Evolutionary conservation across 2,113 vertebrate species (phyloP).

Genomic region (Phodopus roborovskii): DNA sequence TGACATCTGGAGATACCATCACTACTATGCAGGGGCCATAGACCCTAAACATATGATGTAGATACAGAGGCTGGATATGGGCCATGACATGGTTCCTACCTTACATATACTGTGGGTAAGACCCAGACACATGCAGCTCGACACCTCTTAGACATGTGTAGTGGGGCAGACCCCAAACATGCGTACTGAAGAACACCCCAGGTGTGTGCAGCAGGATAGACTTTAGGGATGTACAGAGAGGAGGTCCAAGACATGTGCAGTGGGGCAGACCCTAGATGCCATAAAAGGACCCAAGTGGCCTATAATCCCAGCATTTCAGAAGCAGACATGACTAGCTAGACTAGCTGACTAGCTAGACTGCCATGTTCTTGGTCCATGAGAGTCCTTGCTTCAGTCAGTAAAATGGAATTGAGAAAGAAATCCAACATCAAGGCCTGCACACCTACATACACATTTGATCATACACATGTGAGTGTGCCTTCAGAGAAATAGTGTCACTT

Average conservation of each 20-base stretch:
- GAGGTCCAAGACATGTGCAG: accelerated
- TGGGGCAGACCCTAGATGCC: neutral
- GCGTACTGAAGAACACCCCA: no score
- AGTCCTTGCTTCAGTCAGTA: neutral
- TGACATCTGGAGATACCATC: neutral
- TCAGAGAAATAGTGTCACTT: neutral
- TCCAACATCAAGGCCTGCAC: neutral
- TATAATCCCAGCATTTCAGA: accelerated
- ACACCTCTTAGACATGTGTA: neutral
- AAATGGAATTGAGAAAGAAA: neutral
- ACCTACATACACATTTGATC: neutral
- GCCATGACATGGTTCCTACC: neutral
- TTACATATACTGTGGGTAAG: no score
- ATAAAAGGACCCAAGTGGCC: neutral
- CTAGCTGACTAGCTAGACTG: neutral
- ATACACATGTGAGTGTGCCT: neutral
- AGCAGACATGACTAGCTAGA: neutral
- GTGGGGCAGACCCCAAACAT: neutral
- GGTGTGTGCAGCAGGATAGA: neutral
- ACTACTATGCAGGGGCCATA: neutral
- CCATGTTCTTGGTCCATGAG: neutral
- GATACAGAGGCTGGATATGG: neutral
- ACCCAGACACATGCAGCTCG: neutral
- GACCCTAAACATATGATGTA: neutral
- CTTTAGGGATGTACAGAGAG: neutral